Percentiles rank a stretch among this genome's conserved stretches.
phyloP scores from a whole-genome alignment of 2,888 invertebrate species.

The Junonia oenone region DNA sequence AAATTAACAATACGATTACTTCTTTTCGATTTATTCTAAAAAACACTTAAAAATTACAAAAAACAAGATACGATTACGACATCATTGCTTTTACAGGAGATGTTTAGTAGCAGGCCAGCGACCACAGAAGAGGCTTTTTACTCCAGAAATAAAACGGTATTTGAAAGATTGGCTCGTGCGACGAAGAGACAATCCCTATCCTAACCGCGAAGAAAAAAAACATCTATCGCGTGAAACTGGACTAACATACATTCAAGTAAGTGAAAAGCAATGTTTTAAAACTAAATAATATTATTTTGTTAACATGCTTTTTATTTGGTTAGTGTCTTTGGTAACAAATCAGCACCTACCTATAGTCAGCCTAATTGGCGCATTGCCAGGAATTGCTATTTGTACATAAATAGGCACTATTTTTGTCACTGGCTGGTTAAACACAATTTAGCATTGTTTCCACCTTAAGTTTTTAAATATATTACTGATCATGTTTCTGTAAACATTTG shows the following conservation, averaged over 20 bases:
- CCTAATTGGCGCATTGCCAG: conserved; percentile 72
- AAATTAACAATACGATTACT: conserved; percentile 11
- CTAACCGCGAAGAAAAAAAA: conserved; percentile 88
- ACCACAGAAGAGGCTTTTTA: conserved; percentile 86
- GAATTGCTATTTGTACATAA: conserved; percentile 74
- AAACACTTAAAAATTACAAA: background rate
- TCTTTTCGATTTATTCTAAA: background rate
- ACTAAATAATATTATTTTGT: background rate
- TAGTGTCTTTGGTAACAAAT: conserved; percentile 46
- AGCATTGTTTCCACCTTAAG: conserved; percentile 26
- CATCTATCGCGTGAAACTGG: conserved; percentile 85
- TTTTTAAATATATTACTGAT: conserved; percentile 5
- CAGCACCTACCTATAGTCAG: conserved; percentile 66
- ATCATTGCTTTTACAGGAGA: conserved; percentile 58
- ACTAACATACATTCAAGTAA: conserved; percentile 87
- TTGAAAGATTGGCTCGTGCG: conserved; percentile 88
- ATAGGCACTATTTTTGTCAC: conserved; percentile 76
- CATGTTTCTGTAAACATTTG: background rate
- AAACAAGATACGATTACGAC: background rate
- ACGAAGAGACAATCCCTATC: conserved; percentile 88
- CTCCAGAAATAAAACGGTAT: conserved; percentile 88
- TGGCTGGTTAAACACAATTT: conserved; percentile 58
- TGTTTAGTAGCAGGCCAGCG: conserved; percentile 81
- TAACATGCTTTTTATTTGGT: conserved; percentile 15
- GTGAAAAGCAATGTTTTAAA: conserved; percentile 23